phyloP scores from a whole-genome alignment of 2,888 invertebrate genomes.

The Capitulum mitella region DNA sequence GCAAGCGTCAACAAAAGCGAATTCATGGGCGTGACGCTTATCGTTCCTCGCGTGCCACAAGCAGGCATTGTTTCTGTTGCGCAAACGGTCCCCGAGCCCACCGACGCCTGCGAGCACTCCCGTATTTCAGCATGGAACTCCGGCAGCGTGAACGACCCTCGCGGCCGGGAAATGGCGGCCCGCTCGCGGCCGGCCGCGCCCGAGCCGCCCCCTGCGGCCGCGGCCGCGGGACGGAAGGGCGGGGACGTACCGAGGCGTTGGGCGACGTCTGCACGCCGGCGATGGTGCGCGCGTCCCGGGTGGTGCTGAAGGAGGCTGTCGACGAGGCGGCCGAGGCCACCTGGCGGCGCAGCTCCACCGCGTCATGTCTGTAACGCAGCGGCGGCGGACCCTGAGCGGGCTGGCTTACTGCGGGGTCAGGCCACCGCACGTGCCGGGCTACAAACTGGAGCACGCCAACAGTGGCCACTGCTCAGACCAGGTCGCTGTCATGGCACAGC shows the following conservation, averaged over 20 bases:
- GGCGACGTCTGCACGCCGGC: not conserved
- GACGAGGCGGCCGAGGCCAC: not conserved
- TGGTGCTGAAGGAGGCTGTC: not conserved
- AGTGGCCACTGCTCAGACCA: not conserved
- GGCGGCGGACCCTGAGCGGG: too few species aligned
- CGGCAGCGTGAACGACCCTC: too few species aligned
- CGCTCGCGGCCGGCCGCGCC: not conserved
- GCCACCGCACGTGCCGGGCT: not conserved
- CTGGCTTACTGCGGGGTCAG: too few species aligned
- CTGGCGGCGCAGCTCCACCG: slow-evolving; percentile 11
- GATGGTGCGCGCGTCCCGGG: slow-evolving; percentile 2
- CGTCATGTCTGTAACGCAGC: not conserved
- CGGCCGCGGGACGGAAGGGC: not conserved
- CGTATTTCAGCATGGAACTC: too few species aligned
- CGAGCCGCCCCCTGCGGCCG: not conserved
- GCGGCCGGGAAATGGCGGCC: not conserved
- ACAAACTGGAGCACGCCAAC: not conserved
- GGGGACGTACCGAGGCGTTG: not conserved
- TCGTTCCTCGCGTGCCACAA: too few species aligned
- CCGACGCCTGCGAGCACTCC: too few species aligned
- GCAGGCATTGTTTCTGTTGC: too few species aligned
- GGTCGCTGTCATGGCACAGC: not conserved
- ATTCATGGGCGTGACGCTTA: too few species aligned
- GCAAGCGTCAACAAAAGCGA: too few species aligned
- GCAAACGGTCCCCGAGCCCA: too few species aligned